Percentiles rank a stretch among this genome's conserved stretches.
Conservation (phyloP, 1,140 invertebrate species). For the Drosophila neocordata region DNA sequence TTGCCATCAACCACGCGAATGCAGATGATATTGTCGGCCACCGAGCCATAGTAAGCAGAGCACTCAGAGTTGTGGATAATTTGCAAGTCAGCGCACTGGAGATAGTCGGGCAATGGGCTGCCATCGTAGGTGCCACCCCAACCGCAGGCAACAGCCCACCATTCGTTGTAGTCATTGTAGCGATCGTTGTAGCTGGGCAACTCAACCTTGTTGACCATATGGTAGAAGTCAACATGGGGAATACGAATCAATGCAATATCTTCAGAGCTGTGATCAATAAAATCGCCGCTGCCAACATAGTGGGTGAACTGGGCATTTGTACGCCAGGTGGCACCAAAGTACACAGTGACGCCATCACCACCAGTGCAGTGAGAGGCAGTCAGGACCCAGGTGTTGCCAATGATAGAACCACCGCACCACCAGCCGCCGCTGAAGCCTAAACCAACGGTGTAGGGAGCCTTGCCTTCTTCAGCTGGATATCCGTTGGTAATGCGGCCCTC, state of each 20-base stretch:
- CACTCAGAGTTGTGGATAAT: constrained; percentile 39
- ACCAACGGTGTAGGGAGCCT: constrained; percentile 83
- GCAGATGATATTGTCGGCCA: constrained; percentile 46
- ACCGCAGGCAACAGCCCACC: constrained; percentile 45
- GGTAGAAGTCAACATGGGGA: constrained; percentile 36
- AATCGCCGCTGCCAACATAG: constrained; percentile 30
- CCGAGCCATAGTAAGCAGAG: constrained; percentile 22
- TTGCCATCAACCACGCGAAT: constrained; percentile 32
- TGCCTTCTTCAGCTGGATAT: constrained; percentile 59
- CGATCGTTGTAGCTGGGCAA: constrained; percentile 43
- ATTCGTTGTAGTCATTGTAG: constrained; percentile 30
- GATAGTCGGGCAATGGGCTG: constrained; percentile 25
- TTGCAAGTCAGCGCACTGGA: constrained; percentile 45
- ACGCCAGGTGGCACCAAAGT: constrained; percentile 51
- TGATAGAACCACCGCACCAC: constrained; percentile 85
- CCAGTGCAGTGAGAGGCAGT: constrained; percentile 85
- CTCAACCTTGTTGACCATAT: constrained; percentile 37
- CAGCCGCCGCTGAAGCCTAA: constrained; percentile 66
- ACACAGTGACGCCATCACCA: constrained; percentile 32
- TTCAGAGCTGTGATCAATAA: constrained; percentile 33
- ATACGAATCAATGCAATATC: constrained; percentile 48
- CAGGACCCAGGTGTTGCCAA: constrained; percentile 84
- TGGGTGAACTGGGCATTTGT: constrained; percentile 36
- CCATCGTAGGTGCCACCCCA: constrained; percentile 37
- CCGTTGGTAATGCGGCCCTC: constrained; percentile 64